Conservation (phyloP, 2,888 invertebrate species). For the Cephalotes varians region DNA sequence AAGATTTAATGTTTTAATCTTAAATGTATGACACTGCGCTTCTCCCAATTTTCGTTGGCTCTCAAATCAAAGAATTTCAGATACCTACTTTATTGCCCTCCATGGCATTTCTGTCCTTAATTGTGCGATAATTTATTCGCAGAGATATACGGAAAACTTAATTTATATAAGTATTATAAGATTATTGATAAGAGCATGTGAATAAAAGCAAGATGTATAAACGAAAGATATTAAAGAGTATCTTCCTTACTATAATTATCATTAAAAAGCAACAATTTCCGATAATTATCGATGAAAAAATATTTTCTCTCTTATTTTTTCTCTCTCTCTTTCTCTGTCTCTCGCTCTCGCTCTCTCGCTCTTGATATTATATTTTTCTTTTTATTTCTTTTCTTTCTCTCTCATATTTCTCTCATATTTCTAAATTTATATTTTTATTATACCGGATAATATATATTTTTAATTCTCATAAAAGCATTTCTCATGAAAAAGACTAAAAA, state of each 20-base stretch:
- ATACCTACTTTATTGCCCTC: slow-evolving; percentile 44
- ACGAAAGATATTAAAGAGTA: neutral
- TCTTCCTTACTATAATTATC: neutral
- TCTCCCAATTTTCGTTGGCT: slow-evolving; percentile 34
- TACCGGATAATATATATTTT: slow-evolving; percentile 18
- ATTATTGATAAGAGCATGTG: neutral
- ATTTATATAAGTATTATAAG: slow-evolving; percentile 15
- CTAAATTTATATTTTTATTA: slow-evolving; percentile 18
- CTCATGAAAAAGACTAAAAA: neutral
- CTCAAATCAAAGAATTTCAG: slow-evolving; percentile 21
- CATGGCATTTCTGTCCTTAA: slow-evolving; percentile 20
- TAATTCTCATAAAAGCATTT: slow-evolving; percentile 25
- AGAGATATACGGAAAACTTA: slow-evolving; percentile 9
- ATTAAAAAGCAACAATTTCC: neutral
- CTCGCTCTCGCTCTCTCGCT: neutral
- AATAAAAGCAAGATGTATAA: neutral
- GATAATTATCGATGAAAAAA: neutral
- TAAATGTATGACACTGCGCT: slow-evolving; percentile 12
- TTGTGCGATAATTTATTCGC: slow-evolving; percentile 28
- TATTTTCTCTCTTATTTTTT: neutral
- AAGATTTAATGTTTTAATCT: slow-evolving; percentile 61
- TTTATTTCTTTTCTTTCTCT: too few relatives aligned
- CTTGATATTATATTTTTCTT: neutral
- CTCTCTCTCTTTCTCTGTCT: neutral
- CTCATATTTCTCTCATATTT: slow-evolving; percentile 1